Evolutionary conservation across 2,113 vertebrate genomes (phyloP).

Genomic region (Cygnus atratus): DNA sequence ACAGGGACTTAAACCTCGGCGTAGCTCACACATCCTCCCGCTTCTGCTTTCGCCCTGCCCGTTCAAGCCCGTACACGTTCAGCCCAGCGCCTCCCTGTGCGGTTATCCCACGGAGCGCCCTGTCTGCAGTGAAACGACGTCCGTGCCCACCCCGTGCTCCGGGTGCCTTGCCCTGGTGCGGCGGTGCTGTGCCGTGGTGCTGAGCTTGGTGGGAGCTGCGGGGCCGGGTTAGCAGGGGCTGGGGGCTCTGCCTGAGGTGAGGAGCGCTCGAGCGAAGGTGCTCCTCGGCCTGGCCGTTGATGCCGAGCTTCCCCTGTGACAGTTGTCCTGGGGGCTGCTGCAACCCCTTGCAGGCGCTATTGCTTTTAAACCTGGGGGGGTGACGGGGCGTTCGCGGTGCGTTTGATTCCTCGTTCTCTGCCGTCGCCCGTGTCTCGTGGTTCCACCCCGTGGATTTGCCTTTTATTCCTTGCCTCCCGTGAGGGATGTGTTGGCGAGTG

Average conservation of each 20-base stretch:
- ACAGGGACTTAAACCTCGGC: background rate
- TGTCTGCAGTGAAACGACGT: background rate
- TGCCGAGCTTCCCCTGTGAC: background rate
- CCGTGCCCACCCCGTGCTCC: background rate
- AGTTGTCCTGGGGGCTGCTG: background rate
- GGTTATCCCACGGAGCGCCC: background rate
- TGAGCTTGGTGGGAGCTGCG: background rate
- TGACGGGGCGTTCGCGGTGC: fast-evolving
- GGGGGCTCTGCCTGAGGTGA: fast-evolving
- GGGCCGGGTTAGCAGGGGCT: background rate
- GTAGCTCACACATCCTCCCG: background rate
- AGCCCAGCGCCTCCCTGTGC: fast-evolving
- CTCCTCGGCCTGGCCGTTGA: fast-evolving
- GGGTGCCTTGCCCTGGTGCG: background rate
- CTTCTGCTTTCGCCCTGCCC: background rate
- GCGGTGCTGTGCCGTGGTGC: background rate
- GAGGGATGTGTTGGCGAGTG: background rate
- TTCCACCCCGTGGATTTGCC: fast-evolving
- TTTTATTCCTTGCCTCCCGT: background rate
- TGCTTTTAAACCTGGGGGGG: background rate
- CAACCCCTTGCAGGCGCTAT: background rate
- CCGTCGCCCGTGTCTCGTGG: background rate
- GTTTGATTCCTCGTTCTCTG: background rate
- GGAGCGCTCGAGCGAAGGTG: background rate
- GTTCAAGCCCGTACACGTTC: background rate